Base-by-base conservation (phyloP, 35 echinoderm and acorn worm species). In the Stichopus chloronotus region DNA sequence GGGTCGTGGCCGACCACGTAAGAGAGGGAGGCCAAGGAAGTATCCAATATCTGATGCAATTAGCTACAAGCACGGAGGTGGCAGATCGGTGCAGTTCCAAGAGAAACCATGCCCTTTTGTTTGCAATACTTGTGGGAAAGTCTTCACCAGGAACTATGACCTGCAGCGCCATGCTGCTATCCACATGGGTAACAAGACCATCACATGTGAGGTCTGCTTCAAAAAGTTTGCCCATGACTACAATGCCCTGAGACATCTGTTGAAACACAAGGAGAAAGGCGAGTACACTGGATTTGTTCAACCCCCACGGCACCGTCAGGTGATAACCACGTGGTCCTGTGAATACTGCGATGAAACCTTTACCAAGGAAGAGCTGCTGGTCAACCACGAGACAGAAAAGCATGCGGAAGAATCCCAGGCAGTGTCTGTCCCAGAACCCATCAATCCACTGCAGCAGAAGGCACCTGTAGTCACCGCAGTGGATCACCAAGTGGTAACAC, bases 161-260 rank as follows among this genome's bases (percentile, higher is more conserved):
- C 63, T 98, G 52, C 95, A 96, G 59, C 94, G 97, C 9, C 97
- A 98, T 24, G 79, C 95, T 14, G 93, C 96, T 16, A 94, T 96
- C 88, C 97, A 98, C 60, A 96, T 95, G 20, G 97, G 95, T 19
- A 95, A 98, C 81, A 98, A 98, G 86, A 98, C 93, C 17, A 96
- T 96, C 87, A 98, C 94, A 5, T 98, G 97, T 56, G 90, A 96
- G 61, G 83, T 98, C 13, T 98, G 97, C 87, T 81, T 96, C 19
- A 98, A 98, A 81, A 91, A 91, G 16, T 98, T 98, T 91, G 93
- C 97, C 8, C 97, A 98, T 63, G 91, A 94, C 4, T 96, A 98
- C 82, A 98, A 98, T 24, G 80, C 57, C 6, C 59, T 92, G 78
- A 59, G 97, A 19, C 97, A 98, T 72, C 89, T 98, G 85, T 55